A percentile compares a stretch with the other conserved stretches of the same genome.
These are phyloP conservation scores for Mustelus asterias DNA, from an alignment of 2,113 vertebrate genomes.

Conservation along the genomic window DNA sequence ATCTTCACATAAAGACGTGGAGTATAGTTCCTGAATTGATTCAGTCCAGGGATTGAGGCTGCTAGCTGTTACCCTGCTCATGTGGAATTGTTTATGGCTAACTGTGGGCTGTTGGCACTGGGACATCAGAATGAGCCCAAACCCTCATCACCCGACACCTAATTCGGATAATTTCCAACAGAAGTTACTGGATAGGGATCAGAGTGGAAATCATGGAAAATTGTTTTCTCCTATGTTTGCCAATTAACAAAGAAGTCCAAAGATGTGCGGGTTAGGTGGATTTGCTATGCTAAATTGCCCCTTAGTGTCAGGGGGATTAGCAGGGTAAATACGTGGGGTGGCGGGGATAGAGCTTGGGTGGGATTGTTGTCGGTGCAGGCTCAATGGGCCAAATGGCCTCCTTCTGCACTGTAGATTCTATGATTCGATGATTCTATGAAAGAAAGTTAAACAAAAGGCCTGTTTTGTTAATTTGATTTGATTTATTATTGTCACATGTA, in stretches of 20 bases:
- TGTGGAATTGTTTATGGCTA: not conserved
- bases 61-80: not conserved
- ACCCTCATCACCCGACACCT: not conserved
- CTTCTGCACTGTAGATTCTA: no score
- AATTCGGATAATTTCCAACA: not conserved
- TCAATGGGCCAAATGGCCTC: no score
- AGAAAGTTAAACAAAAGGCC: no score
- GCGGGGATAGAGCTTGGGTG: no score
- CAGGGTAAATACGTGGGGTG: no score
- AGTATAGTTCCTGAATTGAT: not conserved
- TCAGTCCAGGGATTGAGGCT: not conserved
- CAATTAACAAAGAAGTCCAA: not conserved
- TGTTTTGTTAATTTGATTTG: no score
- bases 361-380: no score
- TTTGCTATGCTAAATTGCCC: no score
- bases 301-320: no score
- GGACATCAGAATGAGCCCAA: not conserved
- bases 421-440: no score
- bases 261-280: not conserved
- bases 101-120: not conserved
- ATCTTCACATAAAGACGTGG: not conserved
- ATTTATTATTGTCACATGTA: no score
- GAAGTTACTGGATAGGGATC: not conserved
- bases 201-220: not conserved
- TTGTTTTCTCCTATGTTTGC: not conserved